Percentiles rank a stretch among this genome's conserved stretches.
Evolutionary conservation across 2,888 invertebrate species (phyloP).

Genomic region (Drosophila ustulata): DNA sequence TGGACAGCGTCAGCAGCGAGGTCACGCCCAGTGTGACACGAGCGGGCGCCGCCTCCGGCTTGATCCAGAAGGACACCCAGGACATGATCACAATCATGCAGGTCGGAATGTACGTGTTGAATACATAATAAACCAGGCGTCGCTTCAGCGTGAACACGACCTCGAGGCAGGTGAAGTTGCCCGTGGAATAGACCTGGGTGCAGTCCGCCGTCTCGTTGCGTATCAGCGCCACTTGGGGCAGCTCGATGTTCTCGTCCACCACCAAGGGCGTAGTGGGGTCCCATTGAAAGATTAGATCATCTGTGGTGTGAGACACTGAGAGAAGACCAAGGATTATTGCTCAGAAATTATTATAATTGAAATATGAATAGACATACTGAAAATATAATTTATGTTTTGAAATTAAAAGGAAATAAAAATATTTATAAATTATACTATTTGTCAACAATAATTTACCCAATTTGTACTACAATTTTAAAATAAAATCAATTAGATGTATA

Average conservation of each 20-base stretch:
- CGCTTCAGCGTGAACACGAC: constrained; percentile 95
- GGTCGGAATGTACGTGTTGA: constrained; percentile 97
- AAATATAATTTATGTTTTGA: no score
- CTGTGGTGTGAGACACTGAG: constrained; percentile 94
- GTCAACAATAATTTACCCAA: no score
- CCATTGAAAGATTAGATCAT: constrained; percentile 96
- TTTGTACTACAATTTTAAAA: no score
- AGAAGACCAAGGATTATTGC: no score
- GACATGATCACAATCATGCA: constrained; percentile 98
- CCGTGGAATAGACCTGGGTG: constrained; percentile 88
- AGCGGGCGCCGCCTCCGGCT: constrained; percentile 97
- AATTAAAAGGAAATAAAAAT: no score
- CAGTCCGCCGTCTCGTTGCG: constrained; percentile 96
- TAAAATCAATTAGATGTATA: no score
- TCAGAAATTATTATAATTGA: neutral
- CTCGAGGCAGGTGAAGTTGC: constrained; percentile 96
- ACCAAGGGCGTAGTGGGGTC: constrained; percentile 94
- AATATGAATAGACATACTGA: no score
- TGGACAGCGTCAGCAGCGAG: constrained; percentile 94
- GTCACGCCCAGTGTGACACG: constrained; percentile 96
- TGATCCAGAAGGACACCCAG: constrained; percentile 98
- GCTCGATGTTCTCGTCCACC: constrained; percentile 94
- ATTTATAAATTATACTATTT: no score
- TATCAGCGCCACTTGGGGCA: constrained; percentile 94
- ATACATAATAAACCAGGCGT: constrained; percentile 95